A percentile compares a stretch with the other conserved stretches of the same genome.
Evolutionary conservation across 2,888 invertebrate genomes (phyloP).

Genomic region (Trichopria drosophilae): DNA sequence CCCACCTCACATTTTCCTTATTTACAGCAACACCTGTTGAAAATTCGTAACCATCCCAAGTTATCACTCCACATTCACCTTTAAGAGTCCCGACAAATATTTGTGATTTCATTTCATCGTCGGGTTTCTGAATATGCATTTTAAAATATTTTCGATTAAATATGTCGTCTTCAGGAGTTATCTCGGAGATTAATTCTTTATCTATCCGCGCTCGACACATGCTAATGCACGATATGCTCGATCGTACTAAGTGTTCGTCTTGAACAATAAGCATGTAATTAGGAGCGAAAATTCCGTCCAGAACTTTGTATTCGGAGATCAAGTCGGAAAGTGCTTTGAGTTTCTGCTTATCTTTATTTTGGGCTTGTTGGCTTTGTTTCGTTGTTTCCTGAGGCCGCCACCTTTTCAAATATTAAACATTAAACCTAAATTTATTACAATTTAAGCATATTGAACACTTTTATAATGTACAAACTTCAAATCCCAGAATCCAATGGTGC

Average conservation of each 20-base stretch:
- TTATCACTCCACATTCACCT: constrained; percentile 59
- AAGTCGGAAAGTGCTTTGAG: constrained; percentile 66
- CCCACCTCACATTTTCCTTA: constrained; percentile 61
- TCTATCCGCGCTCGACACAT: constrained; percentile 51
- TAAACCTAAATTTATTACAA: too few species aligned
- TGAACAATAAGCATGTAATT: constrained; percentile 63
- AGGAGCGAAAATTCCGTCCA: constrained; percentile 68
- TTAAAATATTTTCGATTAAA: constrained; percentile 41
- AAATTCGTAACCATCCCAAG: constrained; percentile 73
- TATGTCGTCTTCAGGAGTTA: constrained; percentile 32
- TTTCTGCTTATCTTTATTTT: constrained; percentile 22
- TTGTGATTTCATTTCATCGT: constrained; percentile 32
- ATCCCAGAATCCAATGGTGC: constrained; percentile 73
- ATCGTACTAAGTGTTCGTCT: constrained; percentile 60
- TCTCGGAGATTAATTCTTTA: constrained; percentile 35
- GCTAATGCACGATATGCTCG: constrained; percentile 60
- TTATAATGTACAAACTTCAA: constrained; percentile 57
- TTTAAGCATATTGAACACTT: neutral
- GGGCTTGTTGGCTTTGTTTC: constrained; percentile 47
- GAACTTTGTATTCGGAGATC: constrained; percentile 64
- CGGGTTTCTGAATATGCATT: constrained; percentile 35
- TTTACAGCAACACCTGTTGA: constrained; percentile 66
- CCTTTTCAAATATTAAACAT: neutral
- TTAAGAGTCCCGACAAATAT: constrained; percentile 48
- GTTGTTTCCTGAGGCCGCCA: constrained; percentile 46